These are phyloP conservation scores for Carterocephalus palaemon DNA, from an alignment of 2,888 invertebrate genomes.

Conservation along the genomic window DNA sequence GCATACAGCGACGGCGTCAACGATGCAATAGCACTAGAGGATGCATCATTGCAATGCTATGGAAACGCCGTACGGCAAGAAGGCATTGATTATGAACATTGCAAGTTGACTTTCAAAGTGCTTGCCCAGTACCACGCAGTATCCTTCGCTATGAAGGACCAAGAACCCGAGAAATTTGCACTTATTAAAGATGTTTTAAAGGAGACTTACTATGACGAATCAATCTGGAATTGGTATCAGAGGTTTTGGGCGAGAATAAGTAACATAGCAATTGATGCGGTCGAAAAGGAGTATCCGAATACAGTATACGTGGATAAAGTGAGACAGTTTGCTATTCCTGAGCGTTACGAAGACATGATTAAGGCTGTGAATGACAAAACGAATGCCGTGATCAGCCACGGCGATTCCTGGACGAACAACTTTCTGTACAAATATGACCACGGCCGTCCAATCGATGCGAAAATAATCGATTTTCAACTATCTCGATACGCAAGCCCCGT, in stretches of 20 bases:
- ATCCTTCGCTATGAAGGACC: conserved; percentile 79
- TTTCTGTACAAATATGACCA: conserved; percentile 77
- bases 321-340: conserved; percentile 72
- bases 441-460: conserved; percentile 54
- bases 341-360: conserved; percentile 70
- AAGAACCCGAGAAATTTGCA: conserved; percentile 71
- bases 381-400: conserved; percentile 82
- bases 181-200: conserved; percentile 55
- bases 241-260: conserved; percentile 73
- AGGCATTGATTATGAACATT: conserved; percentile 73
- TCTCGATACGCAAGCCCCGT: conserved; percentile 78
- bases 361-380: conserved; percentile 55
- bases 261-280: conserved; percentile 80
- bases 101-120: conserved; percentile 66
- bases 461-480: conserved; percentile 85
- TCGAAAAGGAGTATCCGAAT: conserved; percentile 80
- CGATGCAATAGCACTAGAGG: conserved; percentile 79
- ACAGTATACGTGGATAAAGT: conserved; percentile 78
- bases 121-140: conserved; percentile 80
- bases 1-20: conserved; percentile 70
- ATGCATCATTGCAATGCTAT: conserved; percentile 67
- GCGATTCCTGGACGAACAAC: conserved; percentile 88
- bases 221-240: conserved; percentile 77
- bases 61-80: conserved; percentile 66
- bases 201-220: conserved; percentile 80